Evolutionary conservation across 2,113 vertebrate genomes (phyloP).

Genomic region (Etia nguti): DNA sequence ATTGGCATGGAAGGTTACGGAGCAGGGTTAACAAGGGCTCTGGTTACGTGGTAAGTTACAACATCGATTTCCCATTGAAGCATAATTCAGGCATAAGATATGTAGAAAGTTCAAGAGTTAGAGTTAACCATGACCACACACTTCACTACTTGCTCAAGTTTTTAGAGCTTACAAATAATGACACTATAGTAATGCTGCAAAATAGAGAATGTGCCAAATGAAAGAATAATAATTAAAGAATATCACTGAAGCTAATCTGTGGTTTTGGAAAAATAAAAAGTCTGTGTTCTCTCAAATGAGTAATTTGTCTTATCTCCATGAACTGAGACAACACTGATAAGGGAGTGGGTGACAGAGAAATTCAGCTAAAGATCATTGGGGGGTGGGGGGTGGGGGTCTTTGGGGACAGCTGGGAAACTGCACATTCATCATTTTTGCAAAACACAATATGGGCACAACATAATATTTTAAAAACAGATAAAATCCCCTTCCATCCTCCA

Average conservation of each 20-base stretch:
- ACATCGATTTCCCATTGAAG: no score
- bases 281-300: not conserved
- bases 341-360: not conserved
- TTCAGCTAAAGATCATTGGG: not conserved
- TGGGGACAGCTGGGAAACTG: slow-evolving; percentile 41
- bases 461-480: slow-evolving; percentile 61
- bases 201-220: not conserved
- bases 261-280: not conserved
- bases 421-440: slow-evolving; percentile 35
- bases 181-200: not conserved
- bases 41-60: not conserved
- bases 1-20: not conserved
- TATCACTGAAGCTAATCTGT: not conserved
- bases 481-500: slow-evolving; percentile 21
- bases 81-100: no score
- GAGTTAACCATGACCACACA: not conserved
- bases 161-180: not conserved
- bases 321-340: slow-evolving; percentile 49
- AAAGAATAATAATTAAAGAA: not conserved
- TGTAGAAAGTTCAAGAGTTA: not conserved
- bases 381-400: fast-evolving
- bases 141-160: no score
- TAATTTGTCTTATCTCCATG: not conserved
- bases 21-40: not conserved
- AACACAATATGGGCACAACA: slow-evolving; percentile 31